Percentiles rank a stretch among this genome's conserved stretches.
These are phyloP conservation scores for Calephelis nemesis DNA, from an alignment of 1,140 invertebrate genomes.

Conservation along the genomic window DNA sequence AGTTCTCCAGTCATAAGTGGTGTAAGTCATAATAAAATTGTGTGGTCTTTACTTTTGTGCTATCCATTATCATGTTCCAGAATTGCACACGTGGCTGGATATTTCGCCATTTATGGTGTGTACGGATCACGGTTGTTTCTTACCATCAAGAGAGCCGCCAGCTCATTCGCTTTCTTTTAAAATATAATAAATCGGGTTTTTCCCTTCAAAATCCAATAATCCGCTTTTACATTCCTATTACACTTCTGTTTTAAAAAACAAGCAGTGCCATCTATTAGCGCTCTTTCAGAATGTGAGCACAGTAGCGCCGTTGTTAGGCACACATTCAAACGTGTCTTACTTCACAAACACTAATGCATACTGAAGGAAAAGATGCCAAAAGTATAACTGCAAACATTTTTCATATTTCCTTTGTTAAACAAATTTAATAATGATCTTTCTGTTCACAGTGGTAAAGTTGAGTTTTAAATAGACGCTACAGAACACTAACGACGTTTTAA, in stretches of 20 bases:
- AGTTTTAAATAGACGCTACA: slow-evolving; percentile 13
- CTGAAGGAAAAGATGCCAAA: slow-evolving; percentile 53
- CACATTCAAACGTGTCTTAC: slow-evolving; percentile 27
- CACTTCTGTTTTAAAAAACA: slow-evolving; percentile 20
- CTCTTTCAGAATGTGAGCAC: slow-evolving; percentile 39
- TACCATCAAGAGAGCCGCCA: no score
- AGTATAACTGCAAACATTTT: slow-evolving; percentile 37
- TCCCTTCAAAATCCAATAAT: no score
- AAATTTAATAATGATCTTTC: slow-evolving; percentile 36
- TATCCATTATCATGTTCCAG: no score
- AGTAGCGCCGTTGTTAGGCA: slow-evolving; percentile 55
- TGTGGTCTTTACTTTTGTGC: no score
- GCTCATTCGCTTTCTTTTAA: no score
- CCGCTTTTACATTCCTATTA: no score
- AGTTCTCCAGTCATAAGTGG: no score
- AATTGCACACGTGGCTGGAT: no score
- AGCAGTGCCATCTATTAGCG: slow-evolving; percentile 56
- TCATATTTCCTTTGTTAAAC: slow-evolving; percentile 1
- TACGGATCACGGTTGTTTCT: no score
- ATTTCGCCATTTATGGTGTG: no score
- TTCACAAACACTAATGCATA: slow-evolving; percentile 44
- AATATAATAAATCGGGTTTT: no score
- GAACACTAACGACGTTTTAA: slow-evolving; percentile 28
- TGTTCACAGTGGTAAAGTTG: background rate
- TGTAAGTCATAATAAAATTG: no score